Percentiles rank a stretch among this genome's conserved stretches.
Conservation (phyloP, 2,888 invertebrate species). For the Nebria salina region DNA sequence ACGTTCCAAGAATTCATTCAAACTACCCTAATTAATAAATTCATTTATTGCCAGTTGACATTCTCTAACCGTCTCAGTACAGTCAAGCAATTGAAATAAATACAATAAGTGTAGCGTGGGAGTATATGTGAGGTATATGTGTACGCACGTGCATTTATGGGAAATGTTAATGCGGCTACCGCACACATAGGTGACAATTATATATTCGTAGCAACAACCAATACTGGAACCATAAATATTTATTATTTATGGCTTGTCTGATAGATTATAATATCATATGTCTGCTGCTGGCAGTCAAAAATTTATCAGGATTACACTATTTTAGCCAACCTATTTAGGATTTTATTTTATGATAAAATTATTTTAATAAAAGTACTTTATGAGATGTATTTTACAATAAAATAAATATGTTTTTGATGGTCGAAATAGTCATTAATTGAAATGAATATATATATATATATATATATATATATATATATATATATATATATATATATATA, state of each 20-base stretch:
- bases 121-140: neutral
- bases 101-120: slow-evolving; percentile 21
- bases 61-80: neutral
- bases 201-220: neutral
- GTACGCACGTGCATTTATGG: slow-evolving; percentile 17
- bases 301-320: no score
- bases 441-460: no score
- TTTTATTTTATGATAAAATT: no score
- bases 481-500: no score
- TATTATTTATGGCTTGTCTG: neutral
- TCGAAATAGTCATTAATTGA: no score
- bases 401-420: no score
- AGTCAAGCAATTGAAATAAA: slow-evolving; percentile 10
- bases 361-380: no score
- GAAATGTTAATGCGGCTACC: neutral
- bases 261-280: no score
- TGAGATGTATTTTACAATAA: no score
- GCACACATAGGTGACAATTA: slow-evolving; percentile 3
- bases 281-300: no score
- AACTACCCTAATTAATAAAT: slow-evolving; percentile 31
- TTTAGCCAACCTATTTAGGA: no score
- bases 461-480: no score
- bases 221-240: slow-evolving; percentile 13
- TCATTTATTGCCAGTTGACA: slow-evolving; percentile 20
- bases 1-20: neutral